phyloP scores from a whole-genome alignment of 2,797 vertebrate genomes.

The Microctenopoma stevenorrisi region DNA sequence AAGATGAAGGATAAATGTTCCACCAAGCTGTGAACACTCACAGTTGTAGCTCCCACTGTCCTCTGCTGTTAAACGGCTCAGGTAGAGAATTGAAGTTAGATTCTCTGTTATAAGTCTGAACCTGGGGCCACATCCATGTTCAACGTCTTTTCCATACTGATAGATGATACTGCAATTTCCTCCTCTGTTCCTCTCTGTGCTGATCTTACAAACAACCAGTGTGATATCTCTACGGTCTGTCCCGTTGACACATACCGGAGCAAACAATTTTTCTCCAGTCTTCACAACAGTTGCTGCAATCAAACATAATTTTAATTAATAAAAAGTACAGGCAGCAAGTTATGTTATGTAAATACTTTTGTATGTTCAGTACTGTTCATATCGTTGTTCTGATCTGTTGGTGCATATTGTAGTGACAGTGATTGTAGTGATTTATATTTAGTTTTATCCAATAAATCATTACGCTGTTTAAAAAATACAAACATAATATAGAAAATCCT shows the following conservation, averaged over 20 bases:
- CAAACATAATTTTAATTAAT: not conserved
- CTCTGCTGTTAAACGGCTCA: not conserved
- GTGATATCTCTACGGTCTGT: fast-evolving
- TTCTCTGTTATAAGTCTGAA: conserved; percentile 12
- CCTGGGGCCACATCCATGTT: not conserved
- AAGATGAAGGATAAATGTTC: not conserved
- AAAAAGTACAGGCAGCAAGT: too few relatives aligned
- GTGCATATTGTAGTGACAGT: too few relatives aligned
- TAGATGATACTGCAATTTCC: fast-evolving
- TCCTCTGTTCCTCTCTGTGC: not conserved
- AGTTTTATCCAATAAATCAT: too few relatives aligned
- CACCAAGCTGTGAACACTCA: not conserved
- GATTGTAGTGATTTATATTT: too few relatives aligned
- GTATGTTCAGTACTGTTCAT: too few relatives aligned
- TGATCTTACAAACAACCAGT: fast-evolving
- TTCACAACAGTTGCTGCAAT: not conserved
- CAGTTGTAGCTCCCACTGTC: conserved; percentile 4
- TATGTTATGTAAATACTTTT: too few relatives aligned
- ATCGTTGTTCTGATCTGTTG: too few relatives aligned
- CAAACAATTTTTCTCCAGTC: not conserved
- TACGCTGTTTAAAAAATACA: too few relatives aligned
- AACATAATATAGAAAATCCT: not conserved
- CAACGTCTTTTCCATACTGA: fast-evolving
- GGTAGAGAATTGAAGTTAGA: too few relatives aligned
- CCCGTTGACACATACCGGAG: not conserved